phyloP scores from a whole-genome alignment of 2,113 vertebrate species.

The Boulengeromyrus knoepffleri region DNA sequence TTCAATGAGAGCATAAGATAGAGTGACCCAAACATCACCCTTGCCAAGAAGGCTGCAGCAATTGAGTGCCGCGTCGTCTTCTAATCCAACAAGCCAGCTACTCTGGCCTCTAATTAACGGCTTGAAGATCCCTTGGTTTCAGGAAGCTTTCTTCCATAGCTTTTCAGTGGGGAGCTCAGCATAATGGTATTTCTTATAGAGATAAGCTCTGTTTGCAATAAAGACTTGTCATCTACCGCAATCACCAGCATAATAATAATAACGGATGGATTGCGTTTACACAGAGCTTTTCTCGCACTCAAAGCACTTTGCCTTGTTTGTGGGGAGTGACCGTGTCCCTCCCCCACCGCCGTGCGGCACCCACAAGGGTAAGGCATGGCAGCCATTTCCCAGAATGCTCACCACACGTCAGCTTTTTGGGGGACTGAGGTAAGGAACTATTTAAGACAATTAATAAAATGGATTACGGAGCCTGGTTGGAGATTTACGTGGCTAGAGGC shows the following conservation, averaged over 20 bases:
- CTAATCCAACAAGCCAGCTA: neutral
- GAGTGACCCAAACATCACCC: neutral
- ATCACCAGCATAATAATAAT: neutral
- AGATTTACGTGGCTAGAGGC: neutral
- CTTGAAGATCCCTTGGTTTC: neutral
- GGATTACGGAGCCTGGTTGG: neutral
- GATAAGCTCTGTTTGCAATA: neutral
- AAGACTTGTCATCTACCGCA: neutral
- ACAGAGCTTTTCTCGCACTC: neutral
- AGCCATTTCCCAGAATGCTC: constrained; percentile 5
- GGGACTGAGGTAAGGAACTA: neutral
- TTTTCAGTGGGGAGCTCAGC: neutral
- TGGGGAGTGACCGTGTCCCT: neutral
- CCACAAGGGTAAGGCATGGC: neutral
- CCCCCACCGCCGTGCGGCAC: neutral
- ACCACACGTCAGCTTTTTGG: constrained; percentile 3
- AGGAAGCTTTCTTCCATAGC: neutral
- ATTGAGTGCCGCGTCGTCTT: neutral
- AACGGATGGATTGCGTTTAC: neutral
- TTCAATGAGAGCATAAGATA: neutral
- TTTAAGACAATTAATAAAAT: neutral
- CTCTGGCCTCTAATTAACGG: neutral
- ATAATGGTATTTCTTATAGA: neutral
- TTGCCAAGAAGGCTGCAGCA: neutral
- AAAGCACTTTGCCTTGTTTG: neutral